These are phyloP conservation scores for Cydia strobilella DNA, from an alignment of 1,140 invertebrate species.

Conservation along the genomic window DNA sequence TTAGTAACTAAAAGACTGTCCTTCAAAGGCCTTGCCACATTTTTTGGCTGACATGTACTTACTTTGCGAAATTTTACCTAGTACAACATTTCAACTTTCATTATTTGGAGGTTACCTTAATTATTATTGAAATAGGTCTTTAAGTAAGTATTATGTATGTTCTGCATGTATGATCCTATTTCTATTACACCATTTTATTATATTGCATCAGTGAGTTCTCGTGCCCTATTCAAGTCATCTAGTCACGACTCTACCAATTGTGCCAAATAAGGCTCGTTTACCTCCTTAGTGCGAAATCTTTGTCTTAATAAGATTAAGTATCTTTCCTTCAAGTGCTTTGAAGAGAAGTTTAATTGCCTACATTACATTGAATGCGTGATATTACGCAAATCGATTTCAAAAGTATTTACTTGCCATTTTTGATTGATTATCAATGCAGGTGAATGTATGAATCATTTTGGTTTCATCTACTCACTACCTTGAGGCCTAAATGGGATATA, in stretches of 20 bases:
- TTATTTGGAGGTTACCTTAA: background rate
- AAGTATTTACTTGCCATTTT: background rate
- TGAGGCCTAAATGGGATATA: background rate
- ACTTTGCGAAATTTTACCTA: background rate
- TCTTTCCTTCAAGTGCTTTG: background rate
- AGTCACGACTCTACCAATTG: background rate
- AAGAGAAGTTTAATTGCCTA: background rate
- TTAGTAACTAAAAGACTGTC: no score
- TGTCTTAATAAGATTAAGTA: conserved; percentile 4
- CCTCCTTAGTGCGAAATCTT: background rate
- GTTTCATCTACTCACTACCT: background rate
- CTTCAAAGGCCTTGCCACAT: no score
- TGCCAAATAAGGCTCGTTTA: conserved; percentile 9
- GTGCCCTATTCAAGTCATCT: background rate
- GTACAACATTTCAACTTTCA: background rate
- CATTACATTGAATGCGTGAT: background rate
- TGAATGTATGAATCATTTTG: conserved; percentile 4
- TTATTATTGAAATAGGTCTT: background rate
- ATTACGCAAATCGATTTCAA: conserved; percentile 6
- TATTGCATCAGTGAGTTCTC: background rate
- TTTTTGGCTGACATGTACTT: no score
- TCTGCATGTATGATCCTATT: background rate
- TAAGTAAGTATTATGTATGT: background rate
- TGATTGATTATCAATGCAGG: conserved; percentile 7
- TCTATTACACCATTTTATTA: background rate